Percentiles rank a stretch among this genome's conserved stretches.
phyloP scores from a whole-genome alignment of 2,888 invertebrate species.

The Keiferia lycopersicella region DNA sequence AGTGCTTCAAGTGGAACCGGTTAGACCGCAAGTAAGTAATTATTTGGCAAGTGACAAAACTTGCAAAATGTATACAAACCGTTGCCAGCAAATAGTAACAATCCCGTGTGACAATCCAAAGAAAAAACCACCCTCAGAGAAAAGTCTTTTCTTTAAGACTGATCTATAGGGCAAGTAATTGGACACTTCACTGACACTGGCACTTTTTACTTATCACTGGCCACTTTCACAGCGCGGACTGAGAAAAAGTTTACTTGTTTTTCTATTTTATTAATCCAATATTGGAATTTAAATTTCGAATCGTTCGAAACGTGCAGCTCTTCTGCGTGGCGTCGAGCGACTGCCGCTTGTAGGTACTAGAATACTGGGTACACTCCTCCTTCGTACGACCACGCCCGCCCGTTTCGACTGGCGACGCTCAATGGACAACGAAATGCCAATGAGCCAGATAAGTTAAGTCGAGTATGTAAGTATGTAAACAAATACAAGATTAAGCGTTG shows the following conservation, averaged over 20 bases:
- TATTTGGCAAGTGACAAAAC: slow-evolving; percentile 10
- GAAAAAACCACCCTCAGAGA: slow-evolving; percentile 45
- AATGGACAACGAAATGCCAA: slow-evolving; percentile 33
- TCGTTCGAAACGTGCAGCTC: slow-evolving; percentile 41
- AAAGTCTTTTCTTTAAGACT: slow-evolving; percentile 47
- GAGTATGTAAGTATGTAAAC: slow-evolving; percentile 37
- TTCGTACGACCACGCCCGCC: slow-evolving; percentile 57
- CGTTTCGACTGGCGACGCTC: slow-evolving; percentile 54
- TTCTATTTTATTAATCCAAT: slow-evolving; percentile 39
- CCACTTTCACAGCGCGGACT: background rate
- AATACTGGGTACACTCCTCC: slow-evolving; percentile 27
- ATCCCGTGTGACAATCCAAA: slow-evolving; percentile 32
- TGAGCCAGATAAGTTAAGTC: slow-evolving; percentile 39
- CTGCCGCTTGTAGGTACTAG: slow-evolving; percentile 35
- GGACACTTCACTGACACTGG: slow-evolving; percentile 38
- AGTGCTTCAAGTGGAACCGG: slow-evolving; percentile 13
- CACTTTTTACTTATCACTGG: slow-evolving; percentile 22
- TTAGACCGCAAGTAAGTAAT: slow-evolving; percentile 17
- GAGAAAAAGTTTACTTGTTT: background rate
- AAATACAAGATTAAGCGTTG: slow-evolving; percentile 35
- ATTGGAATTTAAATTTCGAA: slow-evolving; percentile 26
- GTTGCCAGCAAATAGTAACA: slow-evolving; percentile 32
- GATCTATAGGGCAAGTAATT: slow-evolving; percentile 47
- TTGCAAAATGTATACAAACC: slow-evolving; percentile 31
- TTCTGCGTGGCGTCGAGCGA: slow-evolving; percentile 42